phyloP scores from a whole-genome alignment of 2,797 vertebrate genomes.

The Typhlichthys eigenmanni region DNA sequence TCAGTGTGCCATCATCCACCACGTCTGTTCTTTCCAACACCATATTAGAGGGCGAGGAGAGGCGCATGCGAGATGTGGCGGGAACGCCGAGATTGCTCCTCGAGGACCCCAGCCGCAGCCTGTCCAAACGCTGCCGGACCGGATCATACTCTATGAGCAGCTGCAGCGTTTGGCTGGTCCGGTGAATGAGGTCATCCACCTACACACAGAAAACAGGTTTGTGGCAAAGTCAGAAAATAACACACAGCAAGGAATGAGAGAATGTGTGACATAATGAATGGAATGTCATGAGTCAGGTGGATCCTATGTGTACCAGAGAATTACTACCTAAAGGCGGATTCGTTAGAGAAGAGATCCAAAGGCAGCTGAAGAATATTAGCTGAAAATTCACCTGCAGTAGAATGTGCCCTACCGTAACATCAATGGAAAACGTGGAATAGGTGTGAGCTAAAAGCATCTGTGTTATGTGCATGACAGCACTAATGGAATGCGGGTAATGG shows the following conservation, averaged over 20 bases:
- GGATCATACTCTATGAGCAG: constrained; percentile 94
- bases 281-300: neutral
- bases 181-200: constrained; percentile 90
- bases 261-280: neutral
- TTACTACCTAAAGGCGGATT: neutral
- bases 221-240: neutral
- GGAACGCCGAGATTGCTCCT: constrained; percentile 69
- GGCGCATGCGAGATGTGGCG: constrained; percentile 78
- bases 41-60: constrained; percentile 75
- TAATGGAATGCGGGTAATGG: constrained; percentile 22
- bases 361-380: constrained; percentile 11
- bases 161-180: constrained; percentile 90
- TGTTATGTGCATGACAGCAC: constrained; percentile 24
- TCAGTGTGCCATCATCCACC: constrained; percentile 82
- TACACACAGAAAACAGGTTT: constrained; percentile 39
- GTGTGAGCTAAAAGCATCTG: constrained; percentile 15
- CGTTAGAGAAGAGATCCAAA: constrained; percentile 4
- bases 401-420: constrained; percentile 10
- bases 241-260: neutral
- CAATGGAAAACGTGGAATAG: constrained; percentile 12
- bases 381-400: neutral
- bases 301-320: neutral
- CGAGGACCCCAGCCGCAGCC: constrained; percentile 81
- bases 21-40: constrained; percentile 84
- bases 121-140: constrained; percentile 86